A percentile compares a stretch with the other conserved stretches of the same genome.
phyloP scores from a whole-genome alignment of 2,113 vertebrate species.

The Gymnocephalus cernua region DNA sequence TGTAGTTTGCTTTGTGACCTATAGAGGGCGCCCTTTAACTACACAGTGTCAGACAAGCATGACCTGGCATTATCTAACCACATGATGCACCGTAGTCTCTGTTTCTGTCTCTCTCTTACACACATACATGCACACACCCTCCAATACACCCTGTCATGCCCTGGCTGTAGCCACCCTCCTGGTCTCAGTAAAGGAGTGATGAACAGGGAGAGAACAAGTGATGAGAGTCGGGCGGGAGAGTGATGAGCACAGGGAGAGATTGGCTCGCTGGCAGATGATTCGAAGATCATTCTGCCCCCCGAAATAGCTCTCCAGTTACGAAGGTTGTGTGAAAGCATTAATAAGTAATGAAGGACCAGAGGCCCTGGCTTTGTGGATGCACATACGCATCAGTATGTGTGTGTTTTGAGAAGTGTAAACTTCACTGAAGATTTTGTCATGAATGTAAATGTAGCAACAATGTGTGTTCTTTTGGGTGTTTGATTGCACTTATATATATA shows the following conservation, averaged over 20 bases:
- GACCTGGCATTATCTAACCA: constrained; percentile 50
- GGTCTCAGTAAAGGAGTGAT: constrained; percentile 51
- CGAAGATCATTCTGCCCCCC: constrained; percentile 62
- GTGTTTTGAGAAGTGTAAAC: constrained; percentile 1
- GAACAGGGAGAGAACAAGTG: constrained; percentile 51
- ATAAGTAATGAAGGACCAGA: constrained; percentile 65
- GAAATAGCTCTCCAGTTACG: constrained; percentile 69
- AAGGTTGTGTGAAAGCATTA: constrained; percentile 70
- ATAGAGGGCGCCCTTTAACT: constrained; percentile 70
- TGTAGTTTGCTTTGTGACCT: constrained; percentile 41
- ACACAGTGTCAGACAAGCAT: constrained; percentile 35
- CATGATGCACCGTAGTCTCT: background rate
- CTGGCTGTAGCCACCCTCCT: constrained; percentile 17
- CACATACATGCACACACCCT: constrained; percentile 1
- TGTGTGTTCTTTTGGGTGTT: constrained; percentile 3
- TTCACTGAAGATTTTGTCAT: background rate
- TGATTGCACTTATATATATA: background rate
- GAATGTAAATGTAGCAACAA: background rate
- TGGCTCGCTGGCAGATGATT: constrained; percentile 72
- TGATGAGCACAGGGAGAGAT: constrained; percentile 65
- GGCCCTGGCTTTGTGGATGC: constrained; percentile 16
- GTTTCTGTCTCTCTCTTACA: background rate
- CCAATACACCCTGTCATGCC: constrained; percentile 7
- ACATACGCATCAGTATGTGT: background rate
- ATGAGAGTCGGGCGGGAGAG: constrained; percentile 56